Percentiles rank a stretch among this genome's conserved stretches.
Evolutionary conservation across 2,113 vertebrate species (phyloP).

Genomic region (Syngnathus floridae): DNA sequence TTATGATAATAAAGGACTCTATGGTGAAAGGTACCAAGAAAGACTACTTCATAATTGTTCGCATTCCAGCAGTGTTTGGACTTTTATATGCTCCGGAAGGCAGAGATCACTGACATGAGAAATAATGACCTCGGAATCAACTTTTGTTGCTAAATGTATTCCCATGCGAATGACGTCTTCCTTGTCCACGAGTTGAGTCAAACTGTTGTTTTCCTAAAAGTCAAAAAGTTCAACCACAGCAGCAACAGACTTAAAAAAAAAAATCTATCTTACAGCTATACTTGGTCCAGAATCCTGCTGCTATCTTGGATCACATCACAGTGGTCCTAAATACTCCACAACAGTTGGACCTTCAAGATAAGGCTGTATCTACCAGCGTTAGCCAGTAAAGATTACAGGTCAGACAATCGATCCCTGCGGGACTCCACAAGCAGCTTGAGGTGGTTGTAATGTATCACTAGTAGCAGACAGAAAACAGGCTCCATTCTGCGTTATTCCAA

Average conservation of each 20-base stretch:
- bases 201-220: not conserved
- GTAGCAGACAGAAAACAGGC: not conserved
- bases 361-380: not conserved
- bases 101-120: not conserved
- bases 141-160: not conserved
- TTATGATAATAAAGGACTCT: not conserved
- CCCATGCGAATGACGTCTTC: not conserved
- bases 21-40: not conserved
- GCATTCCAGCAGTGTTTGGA: not conserved
- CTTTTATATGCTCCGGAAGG: not conserved
- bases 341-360: not conserved
- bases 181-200: not conserved
- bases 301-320: not conserved
- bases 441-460: not conserved
- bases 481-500: not conserved
- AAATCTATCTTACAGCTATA: not conserved
- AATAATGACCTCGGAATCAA: not conserved
- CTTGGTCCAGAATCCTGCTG: not conserved
- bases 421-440: not conserved
- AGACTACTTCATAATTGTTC: not conserved
- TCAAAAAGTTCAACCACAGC: not conserved
- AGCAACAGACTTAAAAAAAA: not conserved
- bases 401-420: slow-evolving; percentile 1
- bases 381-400: not conserved
- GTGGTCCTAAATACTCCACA: not conserved